Base-by-base conservation (phyloP, 1,140 invertebrate genomes). In the Coptotermes formosanus region DNA sequence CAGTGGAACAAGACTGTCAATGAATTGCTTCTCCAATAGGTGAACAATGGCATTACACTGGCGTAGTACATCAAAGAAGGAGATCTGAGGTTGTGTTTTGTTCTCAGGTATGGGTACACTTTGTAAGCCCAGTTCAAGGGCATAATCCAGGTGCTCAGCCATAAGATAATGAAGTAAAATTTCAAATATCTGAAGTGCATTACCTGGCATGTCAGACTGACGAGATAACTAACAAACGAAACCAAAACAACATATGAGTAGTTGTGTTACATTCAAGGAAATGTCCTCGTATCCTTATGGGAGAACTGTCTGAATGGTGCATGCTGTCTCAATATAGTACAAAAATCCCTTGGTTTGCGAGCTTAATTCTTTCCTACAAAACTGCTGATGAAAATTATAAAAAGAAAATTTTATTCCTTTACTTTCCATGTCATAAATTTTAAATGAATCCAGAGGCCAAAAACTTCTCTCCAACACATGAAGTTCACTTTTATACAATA, bases 31-130 rank as follows among this genome's bases (percentile, higher is more conserved):
- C 88, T 98, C 98, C 89, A 99, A 94, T 87, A 99, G 92, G 90
- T 98, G 96, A n/a, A 98, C 96, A 86, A 99, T 98, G 82, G 96
- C 96, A 90, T 99, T 99, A n/a, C 97, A 96, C 91, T 99, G 97
- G 88, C 97, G 95, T 11, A 98, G 96, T 25, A 98, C 95, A 90
- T 97, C 96, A 89, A 99, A 99, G 91, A 99, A 99, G 90, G 98
- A 96, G 83, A 99, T 95, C 90, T 97, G 93, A 82, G 95, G 94
- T 38, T 93, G 93, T 8, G 44, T 85, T 88, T 95, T 94, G 86
- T 90, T 92, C 88, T 95, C 94, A 4, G 97, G 95, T 48, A 98
- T 95, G 0, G 98, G 98, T 87, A 99, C 96, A 83, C 94, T 94
- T 89, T 98, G 97, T 82, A 99, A 91, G 0, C 97, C 98, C 32